Percentiles rank a stretch among this genome's conserved stretches.
These are phyloP conservation scores for Synanthedon tipuliformis DNA, from an alignment of 2,888 invertebrate species.

Conservation along the genomic window DNA sequence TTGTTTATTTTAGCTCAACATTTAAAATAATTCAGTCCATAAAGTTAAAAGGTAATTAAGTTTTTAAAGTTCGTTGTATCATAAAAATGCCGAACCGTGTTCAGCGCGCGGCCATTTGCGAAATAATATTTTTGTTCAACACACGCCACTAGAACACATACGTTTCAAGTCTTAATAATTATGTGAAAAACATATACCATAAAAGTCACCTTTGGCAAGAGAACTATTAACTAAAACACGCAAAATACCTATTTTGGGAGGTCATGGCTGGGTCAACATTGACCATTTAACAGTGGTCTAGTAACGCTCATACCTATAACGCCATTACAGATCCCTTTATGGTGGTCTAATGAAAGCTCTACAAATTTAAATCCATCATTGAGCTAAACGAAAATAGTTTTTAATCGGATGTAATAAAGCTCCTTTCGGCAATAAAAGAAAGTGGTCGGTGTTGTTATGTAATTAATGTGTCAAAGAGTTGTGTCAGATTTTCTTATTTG, in stretches of 20 bases:
- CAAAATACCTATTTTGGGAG: constrained; percentile 47
- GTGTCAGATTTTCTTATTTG: background rate
- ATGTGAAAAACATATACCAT: constrained; percentile 14
- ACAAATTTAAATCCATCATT: background rate
- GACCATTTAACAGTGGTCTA: constrained; percentile 16
- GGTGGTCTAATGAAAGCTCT: constrained; percentile 7
- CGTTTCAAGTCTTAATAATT: constrained; percentile 12
- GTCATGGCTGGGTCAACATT: constrained; percentile 39
- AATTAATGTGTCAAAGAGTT: background rate
- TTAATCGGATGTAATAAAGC: background rate
- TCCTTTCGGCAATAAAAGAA: background rate
- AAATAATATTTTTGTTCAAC: background rate
- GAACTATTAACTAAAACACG: constrained; percentile 39
- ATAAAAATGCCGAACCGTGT: background rate
- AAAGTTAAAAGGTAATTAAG: background rate
- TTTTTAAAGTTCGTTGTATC: background rate
- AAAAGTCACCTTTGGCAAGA: constrained; percentile 12
- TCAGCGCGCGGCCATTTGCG: background rate
- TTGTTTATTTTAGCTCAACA: no score
- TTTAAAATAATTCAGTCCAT: no score
- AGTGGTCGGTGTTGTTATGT: background rate
- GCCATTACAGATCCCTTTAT: constrained; percentile 12
- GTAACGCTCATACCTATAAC: background rate
- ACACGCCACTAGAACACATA: constrained; percentile 2
- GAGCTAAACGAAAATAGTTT: constrained; percentile 1